Conservation (phyloP, 2,113 vertebrate species). For the Strix aluco region DNA sequence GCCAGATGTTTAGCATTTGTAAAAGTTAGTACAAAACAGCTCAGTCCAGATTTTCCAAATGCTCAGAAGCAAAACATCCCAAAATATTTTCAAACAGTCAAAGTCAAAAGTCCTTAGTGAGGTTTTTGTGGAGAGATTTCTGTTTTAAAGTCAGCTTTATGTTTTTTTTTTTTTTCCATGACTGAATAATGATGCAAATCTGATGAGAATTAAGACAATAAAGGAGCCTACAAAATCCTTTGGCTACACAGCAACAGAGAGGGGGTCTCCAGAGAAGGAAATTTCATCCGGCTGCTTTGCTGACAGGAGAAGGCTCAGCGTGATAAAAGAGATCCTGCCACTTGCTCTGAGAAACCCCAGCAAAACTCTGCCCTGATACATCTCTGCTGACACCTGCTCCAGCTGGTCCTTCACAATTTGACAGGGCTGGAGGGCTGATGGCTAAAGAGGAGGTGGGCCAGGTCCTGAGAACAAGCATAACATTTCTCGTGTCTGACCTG, state of each 20-base stretch:
- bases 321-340: slow-evolving; percentile 76
- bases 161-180: background rate
- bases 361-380: slow-evolving; percentile 20
- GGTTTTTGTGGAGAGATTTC: background rate
- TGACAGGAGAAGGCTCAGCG: slow-evolving; percentile 74
- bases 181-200: slow-evolving; percentile 44
- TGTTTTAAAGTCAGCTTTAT: background rate
- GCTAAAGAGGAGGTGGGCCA: slow-evolving; percentile 5
- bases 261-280: slow-evolving; percentile 65
- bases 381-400: slow-evolving; percentile 73
- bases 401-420: slow-evolving; percentile 44
- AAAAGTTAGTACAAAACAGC: background rate
- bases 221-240: slow-evolving; percentile 57
- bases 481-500: background rate
- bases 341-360: slow-evolving; percentile 61
- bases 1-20: slow-evolving; percentile 19
- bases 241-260: slow-evolving; percentile 50
- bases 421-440: background rate
- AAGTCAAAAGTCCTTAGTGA: slow-evolving; percentile 1
- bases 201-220: slow-evolving; percentile 60
- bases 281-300: slow-evolving; percentile 68
- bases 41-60: background rate
- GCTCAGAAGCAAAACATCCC: slow-evolving; percentile 17
- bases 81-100: background rate
- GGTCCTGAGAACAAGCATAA: background rate